Conservation (phyloP, 2,113 vertebrate species). For the Laterallus jamaicensis region DNA sequence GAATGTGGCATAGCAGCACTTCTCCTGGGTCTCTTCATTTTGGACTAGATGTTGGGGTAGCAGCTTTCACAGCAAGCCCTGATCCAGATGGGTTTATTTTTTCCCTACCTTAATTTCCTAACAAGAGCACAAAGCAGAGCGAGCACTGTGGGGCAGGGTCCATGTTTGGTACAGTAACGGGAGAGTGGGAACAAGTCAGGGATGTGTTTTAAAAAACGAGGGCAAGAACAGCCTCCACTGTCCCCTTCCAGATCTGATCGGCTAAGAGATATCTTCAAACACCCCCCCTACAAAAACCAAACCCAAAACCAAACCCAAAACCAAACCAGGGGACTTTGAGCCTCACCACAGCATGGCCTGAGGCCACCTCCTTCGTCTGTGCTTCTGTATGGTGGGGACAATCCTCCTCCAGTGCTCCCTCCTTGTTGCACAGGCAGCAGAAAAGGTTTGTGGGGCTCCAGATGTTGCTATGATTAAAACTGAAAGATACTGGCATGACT, state of each 20-base stretch:
- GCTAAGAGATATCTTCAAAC: not conserved
- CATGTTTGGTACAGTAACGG: not conserved
- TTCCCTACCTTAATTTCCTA: not conserved
- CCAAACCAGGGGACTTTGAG: not conserved
- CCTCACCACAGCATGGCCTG: not conserved
- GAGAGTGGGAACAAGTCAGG: not conserved
- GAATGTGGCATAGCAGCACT: not conserved
- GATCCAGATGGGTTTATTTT: not conserved
- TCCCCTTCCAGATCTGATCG: not conserved
- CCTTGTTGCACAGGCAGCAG: not conserved
- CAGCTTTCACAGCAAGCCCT: not conserved
- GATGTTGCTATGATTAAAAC: not conserved
- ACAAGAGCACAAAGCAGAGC: not conserved
- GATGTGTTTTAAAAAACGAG: not conserved
- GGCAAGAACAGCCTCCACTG: not conserved
- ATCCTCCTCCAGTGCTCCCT: not conserved
- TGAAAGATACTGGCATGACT: not conserved
- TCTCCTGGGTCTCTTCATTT: not conserved
- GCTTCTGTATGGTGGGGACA: not conserved
- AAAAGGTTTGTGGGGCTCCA: not conserved
- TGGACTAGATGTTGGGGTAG: not conserved
- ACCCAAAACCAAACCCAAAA: not conserved
- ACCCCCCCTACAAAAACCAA: no score
- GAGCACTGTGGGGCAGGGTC: not conserved
- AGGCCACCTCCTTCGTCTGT: not conserved